Conservation (phyloP, 2,113 vertebrate genomes). For the Callipepla californica region DNA sequence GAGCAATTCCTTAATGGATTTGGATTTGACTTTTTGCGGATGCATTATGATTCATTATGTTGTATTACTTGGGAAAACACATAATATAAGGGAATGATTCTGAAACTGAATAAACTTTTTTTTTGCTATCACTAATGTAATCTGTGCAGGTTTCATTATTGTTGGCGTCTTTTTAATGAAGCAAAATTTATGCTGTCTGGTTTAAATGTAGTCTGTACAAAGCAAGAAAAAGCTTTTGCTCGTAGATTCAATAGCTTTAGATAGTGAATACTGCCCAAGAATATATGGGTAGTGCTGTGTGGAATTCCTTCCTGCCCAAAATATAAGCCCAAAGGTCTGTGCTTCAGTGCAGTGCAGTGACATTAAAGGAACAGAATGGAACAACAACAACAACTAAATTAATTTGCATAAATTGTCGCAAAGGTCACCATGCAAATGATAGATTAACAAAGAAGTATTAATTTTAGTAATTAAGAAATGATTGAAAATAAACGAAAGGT, state of each 20-base stretch:
- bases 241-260: background rate
- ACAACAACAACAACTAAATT: background rate
- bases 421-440: background rate
- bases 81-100: background rate
- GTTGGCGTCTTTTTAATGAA: background rate
- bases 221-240: background rate
- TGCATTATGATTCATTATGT: background rate
- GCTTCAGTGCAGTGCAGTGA: background rate
- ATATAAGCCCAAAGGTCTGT: background rate
- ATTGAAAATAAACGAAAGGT: background rate
- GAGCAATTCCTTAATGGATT: constrained; percentile 9
- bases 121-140: background rate
- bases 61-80: background rate
- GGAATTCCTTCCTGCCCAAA: constrained; percentile 27
- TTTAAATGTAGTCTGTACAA: background rate
- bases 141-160: background rate
- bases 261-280: background rate
- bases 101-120: background rate
- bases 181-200: background rate
- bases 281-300: background rate
- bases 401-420: background rate
- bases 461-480: background rate
- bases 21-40: constrained; percentile 19
- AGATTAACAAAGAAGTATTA: background rate
- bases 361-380: background rate